Base-by-base conservation (phyloP, 2,797 vertebrate genomes). In the Menidia menidia region DNA sequence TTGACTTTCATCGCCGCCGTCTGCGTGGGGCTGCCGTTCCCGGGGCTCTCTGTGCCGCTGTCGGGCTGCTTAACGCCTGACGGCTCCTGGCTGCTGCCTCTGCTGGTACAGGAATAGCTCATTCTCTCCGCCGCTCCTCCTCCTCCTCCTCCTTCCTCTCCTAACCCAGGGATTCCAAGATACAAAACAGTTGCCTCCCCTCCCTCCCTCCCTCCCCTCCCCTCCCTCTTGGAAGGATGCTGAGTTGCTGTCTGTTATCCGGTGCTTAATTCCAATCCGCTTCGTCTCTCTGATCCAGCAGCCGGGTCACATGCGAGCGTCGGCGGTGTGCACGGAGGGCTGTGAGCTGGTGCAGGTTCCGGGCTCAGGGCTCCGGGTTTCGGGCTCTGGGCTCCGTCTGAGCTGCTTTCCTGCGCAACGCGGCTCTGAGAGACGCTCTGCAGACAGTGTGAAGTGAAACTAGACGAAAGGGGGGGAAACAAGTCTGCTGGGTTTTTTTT, bases 1-100 rank as follows among this genome's bases (percentile, higher is more conserved):
- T 96, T 97, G 88, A 97, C 96, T 94, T 94, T 96, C 97, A 97
- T 98, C 84, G 90, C 93, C 70, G 82, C 90, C 42, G 86, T 77
- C 74, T 78, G 81, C 73, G 84, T 80, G 30, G 86, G 86, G 80
- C 85, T 89, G 68, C 81, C 80, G 78, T 39, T 77, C 8, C 80
- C 25, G 73, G 78, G 71, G 88, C 82, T 77, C 77, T 77, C 82
- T 57, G 85, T 68, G 72, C 61, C 78, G 68, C 68, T 60, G 76
- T 87, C 75, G 60, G 90, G 86, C 78, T 92, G 93, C 82, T 86
- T 88, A 50, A 91, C 85, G 92, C 84, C 89, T 65, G 93, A 85
- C 48, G 93, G 82, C 91, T 90, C 87, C 91, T 92, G 87, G 92
- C 94, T 93, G 90, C 77, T 91, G 91, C 94, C 92, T 90, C 91